These are phyloP conservation scores for Chelmon rostratus DNA, from an alignment of 2,797 vertebrate genomes.

Conservation along the genomic window DNA sequence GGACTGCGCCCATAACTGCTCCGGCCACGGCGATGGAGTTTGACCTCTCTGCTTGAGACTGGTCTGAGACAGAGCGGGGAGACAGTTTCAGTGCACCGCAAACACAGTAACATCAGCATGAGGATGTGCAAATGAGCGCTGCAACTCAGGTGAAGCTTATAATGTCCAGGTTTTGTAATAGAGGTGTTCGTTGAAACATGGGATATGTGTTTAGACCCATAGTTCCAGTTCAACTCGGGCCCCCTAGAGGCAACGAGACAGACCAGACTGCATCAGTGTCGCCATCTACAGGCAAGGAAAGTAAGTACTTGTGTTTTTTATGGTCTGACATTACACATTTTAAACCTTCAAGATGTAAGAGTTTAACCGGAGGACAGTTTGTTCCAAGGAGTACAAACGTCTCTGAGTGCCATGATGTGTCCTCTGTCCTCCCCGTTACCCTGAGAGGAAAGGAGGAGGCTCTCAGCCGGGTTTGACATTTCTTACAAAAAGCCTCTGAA, in stretches of 20 bases:
- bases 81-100: slow-evolving; percentile 26
- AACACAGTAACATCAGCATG: slow-evolving; percentile 4
- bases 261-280: too few relatives aligned
- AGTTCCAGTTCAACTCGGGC: background rate
- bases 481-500: background rate
- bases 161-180: background rate
- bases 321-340: slow-evolving; percentile 5
- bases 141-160: background rate
- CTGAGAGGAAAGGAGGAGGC: background rate
- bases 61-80: slow-evolving; percentile 85
- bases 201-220: background rate
- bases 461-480: background rate
- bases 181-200: background rate
- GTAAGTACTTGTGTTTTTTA: background rate
- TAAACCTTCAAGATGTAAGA: slow-evolving; percentile 1
- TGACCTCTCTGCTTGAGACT: slow-evolving; percentile 90
- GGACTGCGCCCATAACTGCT: slow-evolving; percentile 94
- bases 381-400: slow-evolving; percentile 28
- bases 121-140: background rate
- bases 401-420: slow-evolving; percentile 5
- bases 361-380: slow-evolving; percentile 32
- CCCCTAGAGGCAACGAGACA: background rate
- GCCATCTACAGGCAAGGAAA: too few relatives aligned
- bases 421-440: background rate
- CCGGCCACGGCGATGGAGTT: slow-evolving; percentile 93